Base-by-base conservation (phyloP, 2,888 invertebrate genomes). In the Meteorus cinctellus region DNA sequence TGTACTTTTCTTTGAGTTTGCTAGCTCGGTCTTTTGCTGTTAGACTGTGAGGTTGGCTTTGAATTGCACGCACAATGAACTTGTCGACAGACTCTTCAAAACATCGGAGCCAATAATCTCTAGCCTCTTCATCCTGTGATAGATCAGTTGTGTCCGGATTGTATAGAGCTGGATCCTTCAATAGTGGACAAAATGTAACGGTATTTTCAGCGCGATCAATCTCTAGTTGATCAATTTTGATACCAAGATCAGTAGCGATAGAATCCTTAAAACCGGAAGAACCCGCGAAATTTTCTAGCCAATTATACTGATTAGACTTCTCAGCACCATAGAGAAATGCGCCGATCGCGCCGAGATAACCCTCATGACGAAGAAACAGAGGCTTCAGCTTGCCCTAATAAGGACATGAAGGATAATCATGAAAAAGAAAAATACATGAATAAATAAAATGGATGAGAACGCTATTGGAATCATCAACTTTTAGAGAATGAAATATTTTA, bases 131-230 rank as follows among this genome's bases (percentile, higher is more conserved):
- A 89, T 98, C 97, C 84, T 93, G 92, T 78, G 95, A 93, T 76
- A 99, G 92, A 90, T 98, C 97, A 81, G 97, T 94, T 41, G 97
- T 97, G 89, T 99, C 98, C 1, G 98, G 97, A 88, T 93, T 93
- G 91, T 98, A 98, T 85, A 92, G 92, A 81, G 92, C 91, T 72
- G 95, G 94, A 90, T 96, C 94, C 82, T 92, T 92, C 78, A 98
- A 91, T 82, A 98, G 90, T 8, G 95, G 95, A 87, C 96, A 96
- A 80, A 91, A 92, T 8, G 91, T 91, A 72, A 95, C 91, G 75
- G 91, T 91, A 81, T 91, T 91, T 75, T 90, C 90, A 36, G 88
- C 86, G 82, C 90, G 89, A 82, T 89, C 88, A 75, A 90, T 89
- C 81, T 92, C 89, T 29, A 89, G 72, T 62, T 89, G 89, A 82